Conservation (phyloP, 2,113 vertebrate genomes). For the Gallinago paraguaiae region DNA sequence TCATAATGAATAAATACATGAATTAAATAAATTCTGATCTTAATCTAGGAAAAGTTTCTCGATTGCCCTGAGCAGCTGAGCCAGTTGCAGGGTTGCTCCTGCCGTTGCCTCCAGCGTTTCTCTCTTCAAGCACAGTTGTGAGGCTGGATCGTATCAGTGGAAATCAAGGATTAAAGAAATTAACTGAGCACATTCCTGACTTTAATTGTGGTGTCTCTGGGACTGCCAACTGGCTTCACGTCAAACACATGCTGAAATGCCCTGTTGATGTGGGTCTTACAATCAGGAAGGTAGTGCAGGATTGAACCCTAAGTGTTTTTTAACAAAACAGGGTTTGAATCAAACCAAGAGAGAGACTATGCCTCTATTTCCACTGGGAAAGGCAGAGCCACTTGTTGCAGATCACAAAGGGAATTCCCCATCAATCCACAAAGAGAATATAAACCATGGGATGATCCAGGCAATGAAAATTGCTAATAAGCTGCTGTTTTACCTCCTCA, state of each 20-base stretch:
- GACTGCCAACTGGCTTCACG: neutral
- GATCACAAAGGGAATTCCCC: neutral
- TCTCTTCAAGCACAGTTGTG: neutral
- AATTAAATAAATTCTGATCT: slow-evolving; percentile 50
- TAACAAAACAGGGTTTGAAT: neutral
- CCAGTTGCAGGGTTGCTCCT: neutral
- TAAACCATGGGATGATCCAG: neutral
- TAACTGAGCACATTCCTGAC: neutral
- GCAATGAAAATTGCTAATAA: neutral
- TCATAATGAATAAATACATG: slow-evolving; percentile 7
- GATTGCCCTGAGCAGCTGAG: neutral
- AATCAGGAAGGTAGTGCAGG: neutral
- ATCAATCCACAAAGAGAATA: neutral
- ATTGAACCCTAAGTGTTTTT: neutral
- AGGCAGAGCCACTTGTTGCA: neutral
- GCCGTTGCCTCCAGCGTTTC: neutral
- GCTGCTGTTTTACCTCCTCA: neutral
- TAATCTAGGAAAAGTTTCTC: neutral
- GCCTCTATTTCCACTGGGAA: neutral
- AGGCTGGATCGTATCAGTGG: neutral
- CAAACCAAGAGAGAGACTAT: neutral
- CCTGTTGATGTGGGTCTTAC: rapidly evolving
- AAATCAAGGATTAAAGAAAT: neutral
- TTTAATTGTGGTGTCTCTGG: neutral
- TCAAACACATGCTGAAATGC: rapidly evolving